Evolutionary conservation across 1,140 invertebrate genomes (phyloP), one percentile per base, ranked within the genome.

Genomic region (Spodoptera litura): DNA sequence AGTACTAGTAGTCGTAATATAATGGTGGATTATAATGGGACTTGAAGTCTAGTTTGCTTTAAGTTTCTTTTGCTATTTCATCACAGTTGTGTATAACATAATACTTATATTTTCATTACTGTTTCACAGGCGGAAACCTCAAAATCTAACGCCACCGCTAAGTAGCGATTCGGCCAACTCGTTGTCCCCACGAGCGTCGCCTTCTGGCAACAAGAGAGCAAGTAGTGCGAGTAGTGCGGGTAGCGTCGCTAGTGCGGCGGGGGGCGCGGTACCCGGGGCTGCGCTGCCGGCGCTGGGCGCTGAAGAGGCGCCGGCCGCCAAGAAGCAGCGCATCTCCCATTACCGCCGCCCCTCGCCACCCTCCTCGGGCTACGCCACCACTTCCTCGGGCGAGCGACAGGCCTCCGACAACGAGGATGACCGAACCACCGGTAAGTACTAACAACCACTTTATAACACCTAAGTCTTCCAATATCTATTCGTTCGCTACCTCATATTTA

Each of bases 141-240:
- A 98, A 94, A 98, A 98, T 93, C 95, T 98, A 86, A 98, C 97
- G 12, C 97, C 98, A 59, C 98, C 97, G 9, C 96, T 97, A 62
- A 98, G 97, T 84, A 97, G 97, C 76, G 97, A 98, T 86, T 97
- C 96, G 56, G 96, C 96, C 83, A 96, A 95, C 83, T 94, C 93
- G 4, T 82, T 93, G n/a, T 94, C 92, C 20, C 93, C 92, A 72
- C 91, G 93, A 68, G 93, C 89, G 31, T 95, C 94, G 11, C 94
- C 94, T 51, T 78, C 87, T 68, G 97, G 96, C 72, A 96, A 95
- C 76, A 97, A 91, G 80, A 80, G 88, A 77, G 70, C 80, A 15
- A 76, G 96, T 51, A 96, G 96, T 83, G 96, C 96, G 15, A 96
- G 96, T 13, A 59, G 20, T 13, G 20, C 58, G 6, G 12, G 20